Evolutionary conservation across 2,113 vertebrate genomes (phyloP), one percentile per base, ranked within the genome.

Genomic region (Mastomys natalensis): DNA sequence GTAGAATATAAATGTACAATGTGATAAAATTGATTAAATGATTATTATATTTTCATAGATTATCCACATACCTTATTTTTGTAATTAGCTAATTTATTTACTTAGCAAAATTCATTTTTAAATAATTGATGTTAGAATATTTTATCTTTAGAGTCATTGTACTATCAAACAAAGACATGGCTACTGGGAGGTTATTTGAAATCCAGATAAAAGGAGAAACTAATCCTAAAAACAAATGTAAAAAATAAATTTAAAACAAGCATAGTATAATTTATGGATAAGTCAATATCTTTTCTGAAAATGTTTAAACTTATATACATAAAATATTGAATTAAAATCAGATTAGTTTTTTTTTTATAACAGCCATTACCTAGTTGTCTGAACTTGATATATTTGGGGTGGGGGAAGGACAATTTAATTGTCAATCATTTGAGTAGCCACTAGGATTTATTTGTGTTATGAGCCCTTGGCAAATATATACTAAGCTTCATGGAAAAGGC

Each of bases 91-190:
- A 78, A 87, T 66, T 91, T 92, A 90, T 70, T 91, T 90, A 87
- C 40, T 60, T 13, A 94, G 31, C 45, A 94, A 93, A 94, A 91
- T 73, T 73, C 12, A 68, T 40, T 91, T 89, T 92, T 78, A 94
- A 80, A 81, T 4, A 24, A 1, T 55, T 89, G 31, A 22, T 73
- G 6, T 82, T 93, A 24, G 31, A 9, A 93, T 87, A 37, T 53
- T 91, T 87, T 89, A 37, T 91, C 31, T 43, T 34, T 15, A 64
- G 15, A 87, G 92, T 68, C 31, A 87, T 34, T 62, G 7, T 51
- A 78, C 24, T 90, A 37, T 12, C 3, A 24, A 89, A 51, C 0
- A 72, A 19, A 93, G 29, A 7, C 3, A 82, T 40, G 4, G 40
- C 60, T 34, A 87, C 5, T 70, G 22, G 43, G 17, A 94, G 7